Percentiles rank a stretch among this genome's conserved stretches.
phyloP scores from a whole-genome alignment of 2,797 vertebrate genomes.

The Podarcis lilfordi region DNA sequence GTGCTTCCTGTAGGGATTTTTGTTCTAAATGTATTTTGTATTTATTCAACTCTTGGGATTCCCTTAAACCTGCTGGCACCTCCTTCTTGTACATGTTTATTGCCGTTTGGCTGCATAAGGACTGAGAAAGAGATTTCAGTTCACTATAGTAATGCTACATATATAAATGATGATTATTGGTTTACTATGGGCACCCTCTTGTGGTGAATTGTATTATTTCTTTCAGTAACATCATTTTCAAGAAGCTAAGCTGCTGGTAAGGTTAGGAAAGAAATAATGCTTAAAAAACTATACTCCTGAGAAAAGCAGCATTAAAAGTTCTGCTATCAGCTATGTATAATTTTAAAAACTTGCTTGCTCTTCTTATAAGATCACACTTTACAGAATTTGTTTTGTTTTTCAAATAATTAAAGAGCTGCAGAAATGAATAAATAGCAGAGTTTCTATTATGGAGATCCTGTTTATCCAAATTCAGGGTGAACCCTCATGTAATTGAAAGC shows the following conservation, averaged over 20 bases:
- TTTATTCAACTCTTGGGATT: neutral
- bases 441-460: neutral
- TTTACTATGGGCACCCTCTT: slow-evolving; percentile 72
- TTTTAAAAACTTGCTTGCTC: neutral
- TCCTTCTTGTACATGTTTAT: neutral
- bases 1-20: neutral
- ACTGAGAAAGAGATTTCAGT: neutral
- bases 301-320: neutral
- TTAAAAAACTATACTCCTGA: neutral
- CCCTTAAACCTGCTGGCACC: no score
- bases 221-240: fast-evolving
- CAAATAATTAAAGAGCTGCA: neutral
- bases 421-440: neutral
- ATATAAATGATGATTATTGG: slow-evolving; percentile 10
- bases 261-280: neutral
- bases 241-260: neutral
- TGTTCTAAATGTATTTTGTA: neutral
- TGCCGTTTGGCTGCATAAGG: neutral
- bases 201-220: slow-evolving; percentile 60
- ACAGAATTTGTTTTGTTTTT: neutral
- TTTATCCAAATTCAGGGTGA: neutral
- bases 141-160: neutral
- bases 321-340: neutral
- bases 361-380: neutral
- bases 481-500: no score